These are phyloP conservation scores for Mallotus villosus DNA, from an alignment of 2,797 vertebrate genomes.

Conservation along the genomic window DNA sequence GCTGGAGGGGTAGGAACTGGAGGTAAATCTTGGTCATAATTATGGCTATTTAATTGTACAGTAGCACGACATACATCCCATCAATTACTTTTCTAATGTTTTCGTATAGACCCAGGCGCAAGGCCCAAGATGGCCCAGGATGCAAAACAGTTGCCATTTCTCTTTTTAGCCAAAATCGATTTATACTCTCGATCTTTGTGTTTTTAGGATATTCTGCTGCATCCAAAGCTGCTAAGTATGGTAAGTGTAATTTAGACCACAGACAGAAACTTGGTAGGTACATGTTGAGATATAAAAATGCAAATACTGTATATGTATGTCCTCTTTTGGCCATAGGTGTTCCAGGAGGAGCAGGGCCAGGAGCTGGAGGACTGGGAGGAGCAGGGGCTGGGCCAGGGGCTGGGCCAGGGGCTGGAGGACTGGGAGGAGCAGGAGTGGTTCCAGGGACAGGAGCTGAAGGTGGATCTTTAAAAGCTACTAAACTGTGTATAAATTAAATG, in stretches of 20 bases:
- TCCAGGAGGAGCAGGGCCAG: not conserved
- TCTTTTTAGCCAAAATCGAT: no score
- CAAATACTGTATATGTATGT: conserved; percentile 1
- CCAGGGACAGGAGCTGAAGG: not conserved
- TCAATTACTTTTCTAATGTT: not conserved
- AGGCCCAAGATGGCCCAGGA: not conserved
- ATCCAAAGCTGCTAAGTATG: not conserved
- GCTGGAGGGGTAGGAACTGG: not conserved
- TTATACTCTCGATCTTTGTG: not conserved
- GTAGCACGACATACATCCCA: no score
- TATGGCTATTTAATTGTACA: no score
- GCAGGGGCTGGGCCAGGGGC: not conserved
- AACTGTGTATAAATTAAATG: not conserved
- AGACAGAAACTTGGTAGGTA: no score
- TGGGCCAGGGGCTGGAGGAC: not conserved
- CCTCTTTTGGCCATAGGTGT: not conserved
- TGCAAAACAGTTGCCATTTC: no score
- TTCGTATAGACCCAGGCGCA: not conserved
- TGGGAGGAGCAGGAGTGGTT: not conserved
- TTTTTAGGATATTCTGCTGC: not conserved
- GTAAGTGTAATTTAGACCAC: not conserved
- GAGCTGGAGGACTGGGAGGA: not conserved
- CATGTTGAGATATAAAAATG: not conserved
- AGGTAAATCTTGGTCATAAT: not conserved
- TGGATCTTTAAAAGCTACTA: not conserved